Base-by-base conservation (phyloP, 2,888 invertebrate species). In the Allophyes oxyacanthae region DNA sequence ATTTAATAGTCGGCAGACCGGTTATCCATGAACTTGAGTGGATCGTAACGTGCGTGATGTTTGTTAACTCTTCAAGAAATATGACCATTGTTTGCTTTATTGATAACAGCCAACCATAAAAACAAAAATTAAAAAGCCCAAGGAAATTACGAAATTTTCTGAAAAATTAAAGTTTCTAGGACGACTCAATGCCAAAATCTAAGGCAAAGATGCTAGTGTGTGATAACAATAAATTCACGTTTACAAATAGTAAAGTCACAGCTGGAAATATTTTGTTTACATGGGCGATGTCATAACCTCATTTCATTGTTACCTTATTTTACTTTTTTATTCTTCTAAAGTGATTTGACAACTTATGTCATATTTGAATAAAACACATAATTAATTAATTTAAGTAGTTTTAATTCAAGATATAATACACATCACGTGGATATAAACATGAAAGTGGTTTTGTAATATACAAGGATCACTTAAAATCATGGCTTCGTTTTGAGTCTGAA, bases 21-120 rank as follows among this genome's bases (percentile, higher is more conserved):
- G 68, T 74, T 66, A 71, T 70, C 79, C 82, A 74, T 84, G 79
- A 85, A 82, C 82, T 84, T 87, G 82, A 71, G 61, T 38, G 40
- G 41, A 37, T 55, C 48, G 33, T 40, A n/a, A 54, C 37, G 42
- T 56, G 26, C 11, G 53, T 51, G 14, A 34, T 55, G 46, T 54
- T 59, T 58, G 41, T 46, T 38, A n/a, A n/a, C 43, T 51, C 34
- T 46, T 46, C 6, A 33, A 52, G 0, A 4, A 37, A 44, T 15
- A 14, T 43, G 2, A 64, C 7, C 2, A 14, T 43, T 57, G 42
- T 30, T 51, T 43, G 34, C 11, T 43, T 32, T 15, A 42, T 30
- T 14, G 28, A 60, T 48, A 49, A 49, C 48, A 64, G 33, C 30
- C 15, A 41, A 7, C 14, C 5, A 40, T 36, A 9, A 37, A 15